These are phyloP conservation scores for Numenius phaeopus DNA, from an alignment of 2,797 vertebrate species.

Conservation along the genomic window DNA sequence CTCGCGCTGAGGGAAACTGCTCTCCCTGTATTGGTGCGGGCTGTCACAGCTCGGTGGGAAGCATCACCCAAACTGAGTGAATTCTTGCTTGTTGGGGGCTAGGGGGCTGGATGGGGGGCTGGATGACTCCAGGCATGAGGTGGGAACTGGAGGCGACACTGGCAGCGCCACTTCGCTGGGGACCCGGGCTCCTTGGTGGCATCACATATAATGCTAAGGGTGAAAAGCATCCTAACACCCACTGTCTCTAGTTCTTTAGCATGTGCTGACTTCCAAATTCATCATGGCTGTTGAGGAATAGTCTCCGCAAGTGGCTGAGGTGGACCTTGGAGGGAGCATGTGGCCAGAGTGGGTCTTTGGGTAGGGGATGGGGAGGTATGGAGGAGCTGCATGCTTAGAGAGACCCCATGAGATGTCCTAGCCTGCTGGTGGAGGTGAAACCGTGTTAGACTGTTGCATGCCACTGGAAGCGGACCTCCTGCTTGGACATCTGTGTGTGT, in stretches of 20 bases:
- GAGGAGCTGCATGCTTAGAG: background rate
- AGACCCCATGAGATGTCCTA: background rate
- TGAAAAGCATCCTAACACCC: background rate
- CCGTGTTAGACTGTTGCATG: background rate
- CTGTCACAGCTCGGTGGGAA: background rate
- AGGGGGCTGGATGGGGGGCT: background rate
- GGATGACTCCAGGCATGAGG: background rate
- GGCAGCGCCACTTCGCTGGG: background rate
- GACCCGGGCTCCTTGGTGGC: background rate
- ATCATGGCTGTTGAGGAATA: rapidly evolving
- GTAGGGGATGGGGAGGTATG: background rate
- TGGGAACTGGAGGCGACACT: background rate
- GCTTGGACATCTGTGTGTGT: background rate
- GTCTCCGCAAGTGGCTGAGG: background rate
- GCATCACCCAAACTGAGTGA: background rate
- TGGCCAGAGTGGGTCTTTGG: background rate
- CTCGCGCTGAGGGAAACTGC: background rate
- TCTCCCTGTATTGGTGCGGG: rapidly evolving
- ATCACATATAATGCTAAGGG: background rate
- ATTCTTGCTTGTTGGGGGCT: background rate
- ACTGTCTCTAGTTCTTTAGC: background rate
- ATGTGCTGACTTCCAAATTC: background rate
- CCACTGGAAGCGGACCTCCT: background rate
- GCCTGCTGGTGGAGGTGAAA: background rate
- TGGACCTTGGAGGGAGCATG: background rate